These are phyloP conservation scores for Microctonus brassicae DNA, from an alignment of 2,888 invertebrate genomes.

Conservation along the genomic window DNA sequence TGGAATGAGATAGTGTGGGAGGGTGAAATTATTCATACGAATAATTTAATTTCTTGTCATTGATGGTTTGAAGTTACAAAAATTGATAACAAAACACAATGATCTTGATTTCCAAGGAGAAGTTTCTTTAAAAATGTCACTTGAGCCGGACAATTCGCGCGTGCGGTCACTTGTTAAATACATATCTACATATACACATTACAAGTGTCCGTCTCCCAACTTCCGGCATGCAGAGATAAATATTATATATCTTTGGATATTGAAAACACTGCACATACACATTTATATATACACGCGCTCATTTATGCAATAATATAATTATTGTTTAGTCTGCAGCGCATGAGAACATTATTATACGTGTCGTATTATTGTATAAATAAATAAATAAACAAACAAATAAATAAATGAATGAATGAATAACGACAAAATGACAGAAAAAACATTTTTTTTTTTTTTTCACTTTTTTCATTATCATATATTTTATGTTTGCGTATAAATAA, in stretches of 20 bases:
- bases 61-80: slow-evolving; percentile 51
- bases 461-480: no score
- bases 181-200: neutral
- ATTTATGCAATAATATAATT: neutral
- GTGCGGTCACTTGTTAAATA: slow-evolving; percentile 23
- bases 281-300: no score
- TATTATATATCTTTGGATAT: slow-evolving; percentile 1
- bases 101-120: slow-evolving; percentile 55
- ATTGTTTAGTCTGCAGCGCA: neutral
- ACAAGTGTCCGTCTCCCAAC: slow-evolving; percentile 12
- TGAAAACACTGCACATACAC: neutral
- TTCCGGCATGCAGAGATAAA: slow-evolving; percentile 29
- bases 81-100: slow-evolving; percentile 53
- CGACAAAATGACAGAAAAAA: no score
- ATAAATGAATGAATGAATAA: neutral
- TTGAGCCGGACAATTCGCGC: slow-evolving; percentile 46
- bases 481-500: no score
- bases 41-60: no score
- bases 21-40: no score
- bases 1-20: neutral
- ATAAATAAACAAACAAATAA: neutral
- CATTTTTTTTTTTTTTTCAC: neutral
- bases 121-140: slow-evolving; percentile 56
- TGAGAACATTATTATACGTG: neutral
- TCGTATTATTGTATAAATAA: neutral